Evolutionary conservation across 2,888 invertebrate genomes (phyloP), one percentile per base, ranked within the genome.

Genomic region (Pseudococcus longispinus): DNA sequence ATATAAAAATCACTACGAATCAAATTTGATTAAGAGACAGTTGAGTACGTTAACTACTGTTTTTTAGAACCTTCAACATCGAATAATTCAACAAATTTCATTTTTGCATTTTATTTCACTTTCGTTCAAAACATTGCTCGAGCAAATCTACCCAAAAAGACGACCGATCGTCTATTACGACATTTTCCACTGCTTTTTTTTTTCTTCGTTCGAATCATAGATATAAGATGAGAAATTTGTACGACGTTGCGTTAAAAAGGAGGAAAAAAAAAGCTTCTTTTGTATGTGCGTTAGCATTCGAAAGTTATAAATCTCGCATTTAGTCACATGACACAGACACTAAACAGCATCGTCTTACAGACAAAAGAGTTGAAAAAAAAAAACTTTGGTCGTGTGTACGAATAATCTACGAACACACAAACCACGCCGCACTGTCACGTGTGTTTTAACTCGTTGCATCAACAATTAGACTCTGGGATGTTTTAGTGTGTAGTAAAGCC

Each of bases 271-370:
- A 29, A 29, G 70, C 70, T 70, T 23, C 23, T 60, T 70, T 70
- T 29, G 70, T 70, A 70, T 70, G 70, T 70, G 29, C 70, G 70
- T 70, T 70, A 18, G 70, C 70, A 70, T 70, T 29, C 18, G 70
- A 70, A 70, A 70, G 70, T 70, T 70, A 70, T 70, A 70, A 70
- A 70, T 70, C 70, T 70, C 70, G 70, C 70, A 70, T 70, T 70
- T 70, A 32, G 70, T 70, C 70, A 70, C 29, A 70, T 70, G 70
- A 70, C 70, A 70, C 29, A 70, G 70, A 70, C 70, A 70, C 70
- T 70, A 70, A 70, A 70, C 70, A 70, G 29, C 70, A 60, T 60
- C 60, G 60, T 60, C 20, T 23, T 60, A 20, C 60, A 51, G 20
- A 60, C 23, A 23, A n/a, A n/a, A 55, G 55, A n/a, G 26, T 13